Conservation (phyloP, 2,113 vertebrate genomes). For the Panurus biarmicus region DNA sequence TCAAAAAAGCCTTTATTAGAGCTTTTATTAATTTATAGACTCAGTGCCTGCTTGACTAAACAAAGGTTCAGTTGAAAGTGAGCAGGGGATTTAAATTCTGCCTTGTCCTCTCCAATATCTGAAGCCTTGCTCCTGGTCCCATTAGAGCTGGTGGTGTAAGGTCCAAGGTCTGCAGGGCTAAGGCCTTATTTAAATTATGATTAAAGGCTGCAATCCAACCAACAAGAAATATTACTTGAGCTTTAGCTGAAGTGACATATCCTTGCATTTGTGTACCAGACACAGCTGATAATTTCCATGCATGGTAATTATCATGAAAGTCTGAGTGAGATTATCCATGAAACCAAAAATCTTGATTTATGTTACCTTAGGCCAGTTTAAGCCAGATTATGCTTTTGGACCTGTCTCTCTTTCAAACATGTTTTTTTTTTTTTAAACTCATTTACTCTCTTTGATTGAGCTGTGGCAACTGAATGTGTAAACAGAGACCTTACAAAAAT, state of each 20-base stretch:
- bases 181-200: not conserved
- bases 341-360: not conserved
- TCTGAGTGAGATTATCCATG: not conserved
- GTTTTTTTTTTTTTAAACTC: accelerated
- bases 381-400: not conserved
- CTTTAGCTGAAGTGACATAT: not conserved
- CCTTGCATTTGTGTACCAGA: not conserved
- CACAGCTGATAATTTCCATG: not conserved
- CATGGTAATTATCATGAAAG: not conserved
- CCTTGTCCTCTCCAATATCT: not conserved
- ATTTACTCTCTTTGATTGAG: not conserved
- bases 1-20: not conserved
- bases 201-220: not conserved
- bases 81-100: not conserved
- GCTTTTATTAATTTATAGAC: not conserved
- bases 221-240: not conserved
- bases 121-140: not conserved
- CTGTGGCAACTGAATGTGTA: not conserved
- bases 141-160: not conserved
- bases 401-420: not conserved
- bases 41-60: not conserved
- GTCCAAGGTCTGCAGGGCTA: not conserved
- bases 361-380: not conserved
- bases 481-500: not conserved
- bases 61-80: not conserved